Percentiles rank a stretch among this genome's conserved stretches.
Conservation (phyloP, 2,113 vertebrate species). For the Aspiorhynchus laticeps region DNA sequence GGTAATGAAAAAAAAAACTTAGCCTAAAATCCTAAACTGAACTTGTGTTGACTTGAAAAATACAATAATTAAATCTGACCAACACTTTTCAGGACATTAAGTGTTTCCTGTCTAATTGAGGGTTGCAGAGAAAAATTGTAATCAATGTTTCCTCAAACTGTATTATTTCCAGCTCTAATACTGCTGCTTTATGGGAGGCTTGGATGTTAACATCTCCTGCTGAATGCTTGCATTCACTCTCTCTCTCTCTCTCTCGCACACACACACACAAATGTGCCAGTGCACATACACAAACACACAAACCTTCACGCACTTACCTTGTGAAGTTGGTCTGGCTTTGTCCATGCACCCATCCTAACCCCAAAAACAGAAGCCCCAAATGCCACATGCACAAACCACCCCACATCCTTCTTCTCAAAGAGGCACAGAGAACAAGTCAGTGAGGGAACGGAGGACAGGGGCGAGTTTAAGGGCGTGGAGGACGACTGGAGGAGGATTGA, state of each 20-base stretch:
- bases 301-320: slow-evolving; percentile 64
- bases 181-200: neutral
- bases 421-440: slow-evolving; percentile 44
- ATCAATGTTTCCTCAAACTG: slow-evolving; percentile 12
- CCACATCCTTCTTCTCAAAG: slow-evolving; percentile 65
- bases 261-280: too few species aligned
- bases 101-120: neutral
- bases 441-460: slow-evolving; percentile 52
- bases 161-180: neutral
- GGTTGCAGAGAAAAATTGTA: neutral
- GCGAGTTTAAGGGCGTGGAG: slow-evolving; percentile 52
- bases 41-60: neutral
- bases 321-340: slow-evolving; percentile 72
- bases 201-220: neutral
- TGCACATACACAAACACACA: slow-evolving; percentile 25
- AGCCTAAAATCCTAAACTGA: neutral
- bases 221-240: neutral
- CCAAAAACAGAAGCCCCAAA: slow-evolving; percentile 63
- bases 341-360: slow-evolving; percentile 67
- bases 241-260: too few species aligned
- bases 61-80: slow-evolving; percentile 15
- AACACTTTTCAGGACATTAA: neutral
- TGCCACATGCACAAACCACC: slow-evolving; percentile 60
- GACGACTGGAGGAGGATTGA: slow-evolving; percentile 48
- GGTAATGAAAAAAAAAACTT: neutral